phyloP scores from a whole-genome alignment of 2,113 vertebrate species.

The Cheirogaleus medius region DNA sequence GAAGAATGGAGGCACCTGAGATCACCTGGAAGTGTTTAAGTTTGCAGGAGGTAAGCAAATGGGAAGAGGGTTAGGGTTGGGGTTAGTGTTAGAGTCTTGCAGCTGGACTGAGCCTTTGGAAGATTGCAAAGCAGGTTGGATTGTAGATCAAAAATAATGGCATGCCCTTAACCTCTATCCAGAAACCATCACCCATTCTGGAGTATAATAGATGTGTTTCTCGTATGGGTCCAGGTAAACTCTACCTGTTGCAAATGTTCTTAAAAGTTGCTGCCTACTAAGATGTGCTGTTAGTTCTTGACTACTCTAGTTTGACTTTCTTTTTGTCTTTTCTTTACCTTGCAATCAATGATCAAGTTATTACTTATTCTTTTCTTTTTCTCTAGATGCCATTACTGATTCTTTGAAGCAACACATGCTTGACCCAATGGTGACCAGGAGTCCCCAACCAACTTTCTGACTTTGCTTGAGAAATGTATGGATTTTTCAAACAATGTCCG shows the following conservation, averaged over 20 bases:
- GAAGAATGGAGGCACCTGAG: background rate
- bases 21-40: background rate
- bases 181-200: background rate
- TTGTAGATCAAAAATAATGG: background rate
- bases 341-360: slow-evolving; percentile 61
- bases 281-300: background rate
- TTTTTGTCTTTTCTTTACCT: background rate
- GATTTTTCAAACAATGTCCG: slow-evolving; percentile 42
- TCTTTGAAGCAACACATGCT: slow-evolving; percentile 35
- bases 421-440: slow-evolving; percentile 46
- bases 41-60: background rate
- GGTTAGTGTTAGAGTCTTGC: background rate
- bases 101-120: background rate
- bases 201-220: accelerated
- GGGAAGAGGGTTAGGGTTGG: background rate
- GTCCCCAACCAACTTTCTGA: slow-evolving; percentile 23
- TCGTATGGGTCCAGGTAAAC: background rate
- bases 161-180: background rate
- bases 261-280: background rate
- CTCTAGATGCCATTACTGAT: slow-evolving; percentile 57
- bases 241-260: background rate
- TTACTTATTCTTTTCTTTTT: slow-evolving; percentile 66
- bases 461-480: slow-evolving; percentile 51
- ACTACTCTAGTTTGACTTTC: slow-evolving; percentile 45
- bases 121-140: background rate